Conservation (phyloP, 2,113 vertebrate genomes). For the Chrysemys picta region DNA sequence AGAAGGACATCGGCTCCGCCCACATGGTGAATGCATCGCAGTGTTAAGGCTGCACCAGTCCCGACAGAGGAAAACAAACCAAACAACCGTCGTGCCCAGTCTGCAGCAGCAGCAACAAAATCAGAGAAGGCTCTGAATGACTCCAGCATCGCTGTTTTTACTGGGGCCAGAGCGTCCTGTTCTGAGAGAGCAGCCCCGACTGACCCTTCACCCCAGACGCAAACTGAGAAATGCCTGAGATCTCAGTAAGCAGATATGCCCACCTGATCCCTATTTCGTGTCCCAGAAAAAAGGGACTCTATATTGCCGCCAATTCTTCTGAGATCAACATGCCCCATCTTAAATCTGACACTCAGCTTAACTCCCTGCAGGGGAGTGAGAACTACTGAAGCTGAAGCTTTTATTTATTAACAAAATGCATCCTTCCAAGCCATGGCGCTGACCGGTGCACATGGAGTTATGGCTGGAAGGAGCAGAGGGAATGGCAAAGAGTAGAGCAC, state of each 20-base stretch:
- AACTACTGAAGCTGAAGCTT: background rate
- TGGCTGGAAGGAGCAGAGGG: background rate
- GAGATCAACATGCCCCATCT: fast-evolving
- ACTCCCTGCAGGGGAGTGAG: background rate
- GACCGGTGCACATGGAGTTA: fast-evolving
- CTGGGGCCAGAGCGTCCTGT: background rate
- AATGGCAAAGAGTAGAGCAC: background rate
- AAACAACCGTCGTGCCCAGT: background rate
- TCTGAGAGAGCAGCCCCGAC: background rate
- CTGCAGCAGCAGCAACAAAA: background rate
- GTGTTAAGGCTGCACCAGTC: constrained; percentile 30
- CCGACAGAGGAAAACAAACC: constrained; percentile 10
- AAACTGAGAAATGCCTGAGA: background rate
- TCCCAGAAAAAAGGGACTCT: background rate
- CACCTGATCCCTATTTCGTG: background rate
- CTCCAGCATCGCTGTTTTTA: background rate
- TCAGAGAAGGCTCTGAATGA: background rate
- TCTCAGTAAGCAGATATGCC: background rate
- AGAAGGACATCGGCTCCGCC: constrained; percentile 62
- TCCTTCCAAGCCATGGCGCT: background rate
- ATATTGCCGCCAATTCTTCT: background rate
- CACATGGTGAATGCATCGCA: constrained; percentile 25
- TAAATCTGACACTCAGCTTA: background rate
- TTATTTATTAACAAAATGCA: background rate
- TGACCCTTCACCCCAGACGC: background rate